Evolutionary conservation across 2,888 invertebrate species (phyloP).

Genomic region (Imbricaverruca yamaguchii): DNA sequence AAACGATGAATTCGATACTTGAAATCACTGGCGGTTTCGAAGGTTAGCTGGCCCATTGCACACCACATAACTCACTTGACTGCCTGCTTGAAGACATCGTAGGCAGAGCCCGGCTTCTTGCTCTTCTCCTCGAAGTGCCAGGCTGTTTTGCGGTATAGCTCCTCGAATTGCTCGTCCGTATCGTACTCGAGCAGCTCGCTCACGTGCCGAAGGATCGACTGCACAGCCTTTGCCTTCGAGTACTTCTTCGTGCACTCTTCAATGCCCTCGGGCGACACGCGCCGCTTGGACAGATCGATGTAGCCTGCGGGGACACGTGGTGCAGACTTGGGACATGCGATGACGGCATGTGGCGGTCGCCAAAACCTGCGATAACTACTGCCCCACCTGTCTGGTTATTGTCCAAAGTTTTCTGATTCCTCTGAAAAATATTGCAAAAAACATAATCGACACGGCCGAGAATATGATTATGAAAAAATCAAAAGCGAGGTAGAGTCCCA

Average conservation of each 20-base stretch:
- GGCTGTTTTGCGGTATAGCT: constrained; percentile 90
- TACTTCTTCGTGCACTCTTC: constrained; percentile 97
- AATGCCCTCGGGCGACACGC: constrained; percentile 96
- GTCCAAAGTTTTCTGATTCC: not conserved
- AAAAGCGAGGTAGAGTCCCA: not conserved
- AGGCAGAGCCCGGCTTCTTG: constrained; percentile 90
- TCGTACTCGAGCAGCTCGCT: constrained; percentile 89
- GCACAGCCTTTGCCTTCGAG: constrained; percentile 96
- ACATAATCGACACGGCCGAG: not conserved
- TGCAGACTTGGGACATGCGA: too few relatives aligned
- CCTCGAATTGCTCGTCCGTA: constrained; percentile 84
- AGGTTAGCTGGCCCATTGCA: too few relatives aligned
- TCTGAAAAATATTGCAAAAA: not conserved
- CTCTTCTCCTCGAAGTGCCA: constrained; percentile 98
- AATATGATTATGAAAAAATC: not conserved
- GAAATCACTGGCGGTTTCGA: too few relatives aligned
- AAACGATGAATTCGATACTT: too few relatives aligned
- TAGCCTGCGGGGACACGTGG: constrained; percentile 58
- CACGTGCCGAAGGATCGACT: constrained; percentile 94
- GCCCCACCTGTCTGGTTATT: not conserved
- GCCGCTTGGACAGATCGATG: constrained; percentile 97
- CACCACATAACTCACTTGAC: constrained; percentile 63
- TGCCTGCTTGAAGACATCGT: constrained; percentile 97
- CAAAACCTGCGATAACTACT: too few relatives aligned
- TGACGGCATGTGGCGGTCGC: too few relatives aligned